Percentiles rank a stretch among this genome's conserved stretches.
phyloP scores from a whole-genome alignment of 2,888 invertebrate species.

The Drosophila flavopinicola region DNA sequence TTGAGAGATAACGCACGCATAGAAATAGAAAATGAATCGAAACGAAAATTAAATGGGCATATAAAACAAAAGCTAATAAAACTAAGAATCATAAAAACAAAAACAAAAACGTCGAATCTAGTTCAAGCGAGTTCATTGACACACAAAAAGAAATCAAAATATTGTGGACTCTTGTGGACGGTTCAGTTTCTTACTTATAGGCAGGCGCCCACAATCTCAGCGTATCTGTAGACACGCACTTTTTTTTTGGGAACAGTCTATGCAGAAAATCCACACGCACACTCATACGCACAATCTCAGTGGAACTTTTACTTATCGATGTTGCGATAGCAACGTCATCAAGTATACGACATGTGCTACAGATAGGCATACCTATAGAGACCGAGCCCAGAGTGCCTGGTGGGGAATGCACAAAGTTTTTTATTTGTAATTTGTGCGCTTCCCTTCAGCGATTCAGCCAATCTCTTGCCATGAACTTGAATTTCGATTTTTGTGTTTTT shows the following conservation, averaged over 20 bases:
- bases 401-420: slow-evolving; percentile 12
- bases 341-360: slow-evolving; percentile 3
- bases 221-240: slow-evolving; percentile 37
- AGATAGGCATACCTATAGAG: background rate
- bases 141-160: slow-evolving; percentile 78
- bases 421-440: slow-evolving; percentile 11
- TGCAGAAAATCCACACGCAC: slow-evolving; percentile 18
- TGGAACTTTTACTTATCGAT: slow-evolving; percentile 37
- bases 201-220: slow-evolving; percentile 38
- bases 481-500: slow-evolving; percentile 58
- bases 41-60: slow-evolving; percentile 40
- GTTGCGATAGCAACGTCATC: slow-evolving; percentile 44
- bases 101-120: slow-evolving; percentile 65
- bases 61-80: slow-evolving; percentile 57
- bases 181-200: slow-evolving; percentile 26
- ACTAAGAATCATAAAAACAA: slow-evolving; percentile 44
- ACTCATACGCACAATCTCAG: slow-evolving; percentile 4
- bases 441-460: slow-evolving; percentile 20
- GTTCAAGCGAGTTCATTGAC: slow-evolving; percentile 82
- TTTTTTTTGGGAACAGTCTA: background rate
- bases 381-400: too few relatives aligned
- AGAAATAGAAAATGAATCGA: slow-evolving; percentile 21
- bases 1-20: slow-evolving; percentile 63
- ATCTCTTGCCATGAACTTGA: slow-evolving; percentile 68
- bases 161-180: slow-evolving; percentile 37